phyloP scores from a whole-genome alignment of 2,888 invertebrate genomes.

The Drepanosiphum platanoidis region DNA sequence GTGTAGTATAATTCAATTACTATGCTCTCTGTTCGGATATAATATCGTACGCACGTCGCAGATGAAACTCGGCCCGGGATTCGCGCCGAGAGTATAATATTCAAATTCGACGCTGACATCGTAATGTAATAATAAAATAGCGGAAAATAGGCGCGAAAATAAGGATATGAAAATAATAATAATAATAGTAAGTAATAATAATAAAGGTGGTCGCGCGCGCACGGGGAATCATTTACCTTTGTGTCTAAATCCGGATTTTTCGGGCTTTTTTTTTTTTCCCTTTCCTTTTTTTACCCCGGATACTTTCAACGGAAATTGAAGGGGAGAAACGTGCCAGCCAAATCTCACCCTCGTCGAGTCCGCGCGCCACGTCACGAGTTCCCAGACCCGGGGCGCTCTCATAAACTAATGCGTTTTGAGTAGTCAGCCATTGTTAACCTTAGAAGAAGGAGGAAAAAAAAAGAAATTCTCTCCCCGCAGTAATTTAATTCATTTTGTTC shows the following conservation, averaged over 20 bases:
- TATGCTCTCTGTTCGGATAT: too few species aligned
- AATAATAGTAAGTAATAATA: background rate
- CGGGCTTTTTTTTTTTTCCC: background rate
- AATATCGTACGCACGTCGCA: background rate
- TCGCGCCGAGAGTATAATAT: background rate
- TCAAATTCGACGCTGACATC: background rate
- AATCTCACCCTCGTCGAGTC: constrained; percentile 46
- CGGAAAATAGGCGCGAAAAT: background rate
- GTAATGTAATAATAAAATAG: background rate
- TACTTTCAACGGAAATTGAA: constrained; percentile 50
- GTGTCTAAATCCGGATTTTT: constrained; percentile 43
- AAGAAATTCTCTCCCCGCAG: background rate
- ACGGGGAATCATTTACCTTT: constrained; percentile 45
- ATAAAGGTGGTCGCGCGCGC: too few species aligned
- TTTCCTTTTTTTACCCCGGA: constrained; percentile 26
- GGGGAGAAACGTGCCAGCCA: constrained; percentile 44
- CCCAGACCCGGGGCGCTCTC: constrained; percentile 53
- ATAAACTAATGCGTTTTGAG: constrained; percentile 54
- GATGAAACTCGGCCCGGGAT: background rate
- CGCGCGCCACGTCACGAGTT: constrained; percentile 40
- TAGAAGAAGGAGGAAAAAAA: constrained; percentile 21
- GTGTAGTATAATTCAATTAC: background rate
- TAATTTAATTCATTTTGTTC: constrained; percentile 52
- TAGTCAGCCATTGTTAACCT: constrained; percentile 53
- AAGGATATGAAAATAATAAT: constrained; percentile 1